Conservation (phyloP, 37 sponge, comb jelly and placozoan species). For the Mnemiopsis leidyi region DNA sequence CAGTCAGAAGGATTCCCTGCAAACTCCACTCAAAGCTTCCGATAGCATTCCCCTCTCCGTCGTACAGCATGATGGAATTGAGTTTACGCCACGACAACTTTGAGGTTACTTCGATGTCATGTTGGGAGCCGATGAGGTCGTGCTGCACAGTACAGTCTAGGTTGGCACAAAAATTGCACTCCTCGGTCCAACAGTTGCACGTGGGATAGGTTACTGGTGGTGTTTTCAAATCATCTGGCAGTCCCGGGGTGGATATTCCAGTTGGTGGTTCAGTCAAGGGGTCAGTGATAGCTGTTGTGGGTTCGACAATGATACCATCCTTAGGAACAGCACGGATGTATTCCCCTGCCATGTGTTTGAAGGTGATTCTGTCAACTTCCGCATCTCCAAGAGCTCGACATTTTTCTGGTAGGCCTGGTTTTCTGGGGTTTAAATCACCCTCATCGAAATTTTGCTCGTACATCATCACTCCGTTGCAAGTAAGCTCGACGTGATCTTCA, state of each 20-base stretch:
- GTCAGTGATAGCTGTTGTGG: neutral
- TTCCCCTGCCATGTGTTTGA: neutral
- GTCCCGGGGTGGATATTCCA: neutral
- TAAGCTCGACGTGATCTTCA: neutral
- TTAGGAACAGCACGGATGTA: neutral
- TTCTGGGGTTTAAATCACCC: neutral
- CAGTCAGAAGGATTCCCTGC: neutral
- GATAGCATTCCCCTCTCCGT: neutral
- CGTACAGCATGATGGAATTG: conserved; percentile 10
- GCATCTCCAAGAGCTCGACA: neutral
- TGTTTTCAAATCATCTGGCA: neutral
- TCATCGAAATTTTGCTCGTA: neutral
- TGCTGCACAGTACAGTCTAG: neutral
- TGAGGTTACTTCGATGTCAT: neutral
- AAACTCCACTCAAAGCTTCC: neutral
- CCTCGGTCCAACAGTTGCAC: conserved; percentile 12
- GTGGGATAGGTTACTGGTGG: neutral
- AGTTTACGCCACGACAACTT: neutral
- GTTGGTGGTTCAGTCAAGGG: neutral
- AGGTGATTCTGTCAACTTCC: neutral
- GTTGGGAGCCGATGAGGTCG: neutral
- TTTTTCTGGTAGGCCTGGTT: neutral
- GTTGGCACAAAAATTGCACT: neutral
- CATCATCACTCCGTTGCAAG: neutral
- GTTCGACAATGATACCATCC: neutral